Evolutionary conservation across 2,113 vertebrate species (phyloP), one percentile per base, ranked within the genome.

Genomic region (Delphinus delphis): DNA sequence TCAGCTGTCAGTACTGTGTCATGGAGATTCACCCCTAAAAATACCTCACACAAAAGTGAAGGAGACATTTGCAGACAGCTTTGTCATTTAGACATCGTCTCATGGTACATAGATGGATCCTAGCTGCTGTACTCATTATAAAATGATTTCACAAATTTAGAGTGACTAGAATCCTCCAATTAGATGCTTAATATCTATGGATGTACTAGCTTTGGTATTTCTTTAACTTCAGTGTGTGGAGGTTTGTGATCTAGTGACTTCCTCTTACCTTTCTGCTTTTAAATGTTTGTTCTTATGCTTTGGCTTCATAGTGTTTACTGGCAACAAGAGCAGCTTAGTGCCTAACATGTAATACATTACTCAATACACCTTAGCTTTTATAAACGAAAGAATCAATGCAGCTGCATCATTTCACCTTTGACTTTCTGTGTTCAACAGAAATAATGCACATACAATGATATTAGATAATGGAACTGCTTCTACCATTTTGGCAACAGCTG

Each of bases 1-100:
- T 93, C 95, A 92, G 74, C 92, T 97, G 90, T 97, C 82, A 95
- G 47, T 85, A 92, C 58, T 80, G 14, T 96, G 94, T 76, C 95
- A 95, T 92, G 15, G 92, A 97, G 93, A 90, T 44, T 97, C 84
- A 95, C 71, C 74, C 88, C 84, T 96, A 97, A 97, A 97, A 96
- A 90, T 96, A 93, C 80, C 93, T 97, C 55, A 31, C 36, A 90
- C 36, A 77, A 68, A 97, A 95, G 11, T 70, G 87, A 90, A 70
- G 85, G 44, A 91, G 86, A 97, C 68, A 36, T 92, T 93, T 83
- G 21, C 79, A 96, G 96, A 96, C 90, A 97, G 86, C 68, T 96
- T 92, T 96, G 96, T 96, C 95, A 96, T 95, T 92, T 90, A 96
- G 83, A 88, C 76, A 90, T 88, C 11, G 0, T 80, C 70, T 97